Conservation (phyloP, 2,888 invertebrate species). For the Patella ulyssiponensis region DNA sequence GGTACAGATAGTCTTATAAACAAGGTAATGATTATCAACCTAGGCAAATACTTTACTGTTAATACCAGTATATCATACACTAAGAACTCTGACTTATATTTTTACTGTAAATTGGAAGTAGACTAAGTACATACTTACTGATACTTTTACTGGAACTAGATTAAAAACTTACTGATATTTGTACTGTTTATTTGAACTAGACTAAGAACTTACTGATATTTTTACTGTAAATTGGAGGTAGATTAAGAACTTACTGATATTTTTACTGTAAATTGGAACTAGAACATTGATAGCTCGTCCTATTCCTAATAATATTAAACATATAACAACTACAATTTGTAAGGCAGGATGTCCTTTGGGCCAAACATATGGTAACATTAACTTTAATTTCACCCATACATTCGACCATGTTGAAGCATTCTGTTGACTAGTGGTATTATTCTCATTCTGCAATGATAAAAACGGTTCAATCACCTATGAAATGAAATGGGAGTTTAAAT, state of each 20-base stretch:
- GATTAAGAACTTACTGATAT: constrained; percentile 81
- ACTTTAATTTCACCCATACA: constrained; percentile 83
- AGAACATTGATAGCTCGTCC: constrained; percentile 92
- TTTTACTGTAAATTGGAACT: constrained; percentile 93
- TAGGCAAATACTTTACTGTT: no score
- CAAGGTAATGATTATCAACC: no score
- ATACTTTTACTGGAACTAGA: no score
- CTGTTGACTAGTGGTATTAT: neutral
- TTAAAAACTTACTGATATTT: no score
- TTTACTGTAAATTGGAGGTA: neutral
- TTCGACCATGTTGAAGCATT: constrained; percentile 69
- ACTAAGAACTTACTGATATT: no score
- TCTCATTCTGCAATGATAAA: no score
- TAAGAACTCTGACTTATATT: no score
- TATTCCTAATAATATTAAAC: constrained; percentile 82
- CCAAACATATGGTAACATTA: constrained; percentile 93
- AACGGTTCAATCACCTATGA: neutral
- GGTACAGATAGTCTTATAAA: no score
- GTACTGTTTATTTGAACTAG: no score
- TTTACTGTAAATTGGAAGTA: no score
- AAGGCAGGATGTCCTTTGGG: constrained; percentile 85
- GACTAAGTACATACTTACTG: no score
- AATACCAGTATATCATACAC: no score
- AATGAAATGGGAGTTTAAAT: neutral
- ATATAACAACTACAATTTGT: constrained; percentile 85